phyloP scores from a whole-genome alignment of 1,140 invertebrate species.

The Eulimnadia texana region DNA sequence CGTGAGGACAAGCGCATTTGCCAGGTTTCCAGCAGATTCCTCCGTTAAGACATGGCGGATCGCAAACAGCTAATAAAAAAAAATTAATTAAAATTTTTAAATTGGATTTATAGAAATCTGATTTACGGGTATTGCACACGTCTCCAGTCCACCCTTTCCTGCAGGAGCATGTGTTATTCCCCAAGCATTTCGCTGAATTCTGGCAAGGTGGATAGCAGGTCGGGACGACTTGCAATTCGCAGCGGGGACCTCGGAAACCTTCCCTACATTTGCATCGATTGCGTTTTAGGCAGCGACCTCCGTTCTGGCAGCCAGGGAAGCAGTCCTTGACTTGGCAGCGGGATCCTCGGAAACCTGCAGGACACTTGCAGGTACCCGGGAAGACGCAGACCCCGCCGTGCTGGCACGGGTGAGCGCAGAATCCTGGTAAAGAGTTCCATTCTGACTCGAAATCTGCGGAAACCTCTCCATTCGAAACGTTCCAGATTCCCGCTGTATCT shows the following conservation, averaged over 20 bases:
- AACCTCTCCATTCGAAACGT: background rate
- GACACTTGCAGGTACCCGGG: background rate
- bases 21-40: constrained; percentile 9
- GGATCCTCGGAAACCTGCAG: background rate
- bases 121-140: constrained; percentile 14
- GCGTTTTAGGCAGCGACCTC: constrained; percentile 11
- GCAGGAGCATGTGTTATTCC: constrained; percentile 14
- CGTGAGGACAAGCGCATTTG: constrained; percentile 11
- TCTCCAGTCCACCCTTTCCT: constrained; percentile 12
- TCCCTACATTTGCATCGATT: constrained; percentile 13
- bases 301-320: constrained; percentile 9
- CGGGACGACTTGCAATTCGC: constrained; percentile 1
- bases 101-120: background rate
- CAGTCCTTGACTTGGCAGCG: background rate
- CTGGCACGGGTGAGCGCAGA: constrained; percentile 1
- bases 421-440: background rate
- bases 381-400: constrained; percentile 5
- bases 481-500: background rate
- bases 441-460: constrained; percentile 3
- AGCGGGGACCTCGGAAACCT: constrained; percentile 2
- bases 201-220: constrained; percentile 15
- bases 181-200: constrained; percentile 15
- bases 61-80: constrained; percentile 9
- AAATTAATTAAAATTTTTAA: background rate
- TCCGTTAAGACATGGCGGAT: constrained; percentile 12